Conservation (phyloP, 2,888 invertebrate genomes). For the Chironomus tentans region DNA sequence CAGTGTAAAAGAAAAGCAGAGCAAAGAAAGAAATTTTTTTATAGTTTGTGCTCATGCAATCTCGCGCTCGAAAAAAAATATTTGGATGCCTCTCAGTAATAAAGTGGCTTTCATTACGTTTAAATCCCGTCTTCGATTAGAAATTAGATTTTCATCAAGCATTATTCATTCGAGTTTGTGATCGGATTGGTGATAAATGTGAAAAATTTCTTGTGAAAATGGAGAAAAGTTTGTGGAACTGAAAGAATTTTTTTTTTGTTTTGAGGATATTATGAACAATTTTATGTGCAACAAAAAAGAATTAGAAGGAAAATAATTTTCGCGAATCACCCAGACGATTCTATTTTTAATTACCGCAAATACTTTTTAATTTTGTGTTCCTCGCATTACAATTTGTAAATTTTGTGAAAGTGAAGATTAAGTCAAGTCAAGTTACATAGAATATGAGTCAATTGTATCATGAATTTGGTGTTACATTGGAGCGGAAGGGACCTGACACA, state of each 20-base stretch:
- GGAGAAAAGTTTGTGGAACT: too few relatives aligned
- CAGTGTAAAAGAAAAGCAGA: neutral
- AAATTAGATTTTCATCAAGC: too few relatives aligned
- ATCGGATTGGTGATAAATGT: too few relatives aligned
- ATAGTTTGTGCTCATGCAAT: neutral
- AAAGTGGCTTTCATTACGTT: conserved; percentile 19
- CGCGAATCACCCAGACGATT: neutral
- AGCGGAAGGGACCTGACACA: conserved; percentile 58
- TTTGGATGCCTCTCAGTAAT: conserved; percentile 12
- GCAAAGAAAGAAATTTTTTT: neutral
- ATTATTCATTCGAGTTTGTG: too few relatives aligned
- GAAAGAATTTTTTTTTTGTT: too few relatives aligned
- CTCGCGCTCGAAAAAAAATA: neutral
- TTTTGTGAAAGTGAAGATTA: neutral
- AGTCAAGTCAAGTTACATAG: neutral
- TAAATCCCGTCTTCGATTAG: neutral
- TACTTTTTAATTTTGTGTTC: neutral
- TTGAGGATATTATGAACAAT: too few relatives aligned
- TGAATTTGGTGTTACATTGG: conserved; percentile 64
- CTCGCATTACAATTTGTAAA: neutral
- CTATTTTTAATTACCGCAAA: conserved; percentile 13
- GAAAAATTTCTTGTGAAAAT: too few relatives aligned
- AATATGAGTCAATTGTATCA: conserved; percentile 38
- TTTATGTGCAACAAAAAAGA: too few relatives aligned
- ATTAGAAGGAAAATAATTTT: neutral